Conservation (phyloP, 2,888 invertebrate species). For the Nudaria mundana region DNA sequence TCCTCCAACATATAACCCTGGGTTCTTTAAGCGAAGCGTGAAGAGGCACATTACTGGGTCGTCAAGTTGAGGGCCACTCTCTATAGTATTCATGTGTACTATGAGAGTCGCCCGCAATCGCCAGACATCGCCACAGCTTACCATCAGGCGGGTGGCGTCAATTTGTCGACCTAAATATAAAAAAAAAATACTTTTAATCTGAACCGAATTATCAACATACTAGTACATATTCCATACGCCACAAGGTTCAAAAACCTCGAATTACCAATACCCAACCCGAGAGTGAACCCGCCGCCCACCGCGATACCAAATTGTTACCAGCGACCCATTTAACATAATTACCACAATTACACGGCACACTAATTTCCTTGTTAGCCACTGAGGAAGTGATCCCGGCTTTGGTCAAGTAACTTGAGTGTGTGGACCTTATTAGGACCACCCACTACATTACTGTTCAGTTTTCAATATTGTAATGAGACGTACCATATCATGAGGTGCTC, state of each 20-base stretch:
- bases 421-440: constrained; percentile 4
- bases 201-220: constrained; percentile 3
- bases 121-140: no score
- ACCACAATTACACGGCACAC: constrained; percentile 25
- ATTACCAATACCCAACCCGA: constrained; percentile 14
- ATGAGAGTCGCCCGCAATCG: no score
- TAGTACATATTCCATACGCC: no score
- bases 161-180: no score
- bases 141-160: no score
- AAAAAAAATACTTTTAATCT: no score
- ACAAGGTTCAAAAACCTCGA: constrained; percentile 28
- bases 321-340: constrained; percentile 31
- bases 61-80: no score
- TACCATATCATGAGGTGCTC: no score
- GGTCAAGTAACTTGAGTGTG: constrained; percentile 1
- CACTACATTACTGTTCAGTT: constrained; percentile 1
- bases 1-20: no score
- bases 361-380: constrained; percentile 34
- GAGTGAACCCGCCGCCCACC: constrained; percentile 31
- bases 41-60: no score
- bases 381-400: constrained; percentile 32
- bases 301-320: constrained; percentile 36
- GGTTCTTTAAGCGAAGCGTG: no score
- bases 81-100: no score
- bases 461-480: not conserved